A percentile compares a stretch with the other conserved stretches of the same genome.
Evolutionary conservation across 2,797 vertebrate genomes (phyloP).

Genomic region (Molossus alvarezi): DNA sequence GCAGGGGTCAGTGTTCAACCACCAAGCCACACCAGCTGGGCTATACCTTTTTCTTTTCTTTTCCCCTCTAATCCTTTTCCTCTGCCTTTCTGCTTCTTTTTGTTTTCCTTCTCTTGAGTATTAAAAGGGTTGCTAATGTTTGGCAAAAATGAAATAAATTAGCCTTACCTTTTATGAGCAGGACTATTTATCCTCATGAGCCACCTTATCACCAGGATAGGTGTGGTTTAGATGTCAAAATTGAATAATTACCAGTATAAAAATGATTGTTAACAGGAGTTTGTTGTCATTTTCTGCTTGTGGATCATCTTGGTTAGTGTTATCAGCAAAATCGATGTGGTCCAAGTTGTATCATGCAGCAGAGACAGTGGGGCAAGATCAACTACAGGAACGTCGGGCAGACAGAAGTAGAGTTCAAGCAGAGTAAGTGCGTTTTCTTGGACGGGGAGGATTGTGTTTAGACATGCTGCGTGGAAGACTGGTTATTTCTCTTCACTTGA

Average conservation of each 20-base stretch:
- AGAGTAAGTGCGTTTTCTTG: not conserved
- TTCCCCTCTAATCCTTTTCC: not conserved
- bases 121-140: slow-evolving; percentile 33
- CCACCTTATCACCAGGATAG: not conserved
- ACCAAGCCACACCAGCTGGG: no score
- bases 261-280: not conserved
- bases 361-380: not conserved
- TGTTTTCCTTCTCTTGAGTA: not conserved
- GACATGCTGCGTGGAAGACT: not conserved
- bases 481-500: not conserved
- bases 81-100: slow-evolving; percentile 23
- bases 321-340: not conserved
- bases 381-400: not conserved
- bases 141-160: slow-evolving; percentile 16
- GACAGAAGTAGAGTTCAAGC: not conserved
- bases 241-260: not conserved
- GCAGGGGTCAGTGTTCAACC: no score
- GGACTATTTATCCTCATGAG: not conserved
- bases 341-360: not conserved
- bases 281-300: slow-evolving; percentile 28
- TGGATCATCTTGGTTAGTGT: not conserved
- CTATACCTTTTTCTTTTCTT: not conserved
- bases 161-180: slow-evolving; percentile 30
- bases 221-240: not conserved
- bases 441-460: not conserved